phyloP scores from a whole-genome alignment of 2,797 vertebrate genomes.

The Gouania willdenowi region DNA sequence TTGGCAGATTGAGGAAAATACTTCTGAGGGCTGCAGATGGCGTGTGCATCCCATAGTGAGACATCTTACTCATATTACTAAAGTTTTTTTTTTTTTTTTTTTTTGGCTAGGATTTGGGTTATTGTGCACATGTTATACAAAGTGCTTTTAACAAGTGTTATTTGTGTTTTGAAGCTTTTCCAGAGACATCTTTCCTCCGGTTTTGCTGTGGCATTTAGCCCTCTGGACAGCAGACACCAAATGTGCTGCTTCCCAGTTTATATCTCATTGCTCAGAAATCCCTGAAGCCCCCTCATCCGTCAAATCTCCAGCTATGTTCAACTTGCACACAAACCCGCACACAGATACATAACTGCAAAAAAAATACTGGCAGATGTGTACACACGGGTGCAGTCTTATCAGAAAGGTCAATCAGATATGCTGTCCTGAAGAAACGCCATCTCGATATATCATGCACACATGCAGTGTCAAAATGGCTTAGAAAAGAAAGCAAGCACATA shows the following conservation, averaged over 20 bases:
- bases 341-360: conserved; percentile 1
- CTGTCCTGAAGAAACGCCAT: conserved; percentile 37
- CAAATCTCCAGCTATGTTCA: conserved; percentile 26
- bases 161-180: conserved; percentile 3
- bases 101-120: too few species aligned
- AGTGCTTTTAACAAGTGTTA: too few species aligned
- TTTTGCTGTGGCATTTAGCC: conserved; percentile 27
- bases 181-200: conserved; percentile 22
- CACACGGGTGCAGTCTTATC: conserved; percentile 21
- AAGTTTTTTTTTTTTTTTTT: too few species aligned
- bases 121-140: too few species aligned
- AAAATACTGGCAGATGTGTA: neutral
- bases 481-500: conserved; percentile 19
- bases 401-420: conserved; percentile 57
- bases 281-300: conserved; percentile 37
- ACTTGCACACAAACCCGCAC: conserved; percentile 18
- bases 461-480: conserved; percentile 37
- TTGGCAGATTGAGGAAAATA: too few species aligned
- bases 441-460: conserved; percentile 44
- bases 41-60: too few species aligned
- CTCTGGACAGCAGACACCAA: conserved; percentile 23
- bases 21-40: too few species aligned
- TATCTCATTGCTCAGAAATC: conserved; percentile 44
- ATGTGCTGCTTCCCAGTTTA: conserved; percentile 42
- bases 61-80: too few species aligned